Base-by-base conservation (phyloP, 2,888 invertebrate species). In the Perizoma affinitatum region DNA sequence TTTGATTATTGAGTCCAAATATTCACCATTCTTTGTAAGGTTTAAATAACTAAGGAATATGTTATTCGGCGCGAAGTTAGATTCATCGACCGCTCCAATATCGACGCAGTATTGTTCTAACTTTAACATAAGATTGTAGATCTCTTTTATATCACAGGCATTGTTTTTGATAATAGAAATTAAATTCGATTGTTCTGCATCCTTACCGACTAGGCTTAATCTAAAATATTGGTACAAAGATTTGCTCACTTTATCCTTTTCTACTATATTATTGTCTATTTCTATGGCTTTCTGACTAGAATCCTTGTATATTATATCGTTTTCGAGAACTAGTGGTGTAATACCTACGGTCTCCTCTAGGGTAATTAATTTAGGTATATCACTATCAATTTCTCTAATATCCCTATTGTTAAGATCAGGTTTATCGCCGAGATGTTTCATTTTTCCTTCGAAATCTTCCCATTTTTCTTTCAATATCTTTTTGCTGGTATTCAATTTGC, bases 401-500 rank as follows among this genome's bases (percentile, higher is more conserved):
- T 69, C 69, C 59, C 54, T 70, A 52, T 54, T 64, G 10, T 61
- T 54, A 22, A 54, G 58, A 10, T 68, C 58, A 10, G 78, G 81
- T 59, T 86, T 90, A 48, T 90, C 89, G 40, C 86, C 82, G 1
- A 89, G 73, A 69, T 88, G 81, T 76, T 91, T 92, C 82, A 92
- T 87, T 83, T 87, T 90, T 1, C 80, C 93, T 79, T 93, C 93
- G 48, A 93, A 86, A 55, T 84, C 88, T 33, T 88, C 92, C 93
- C 93, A 93, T 77, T 93, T 94, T 67, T 94, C 92, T 78, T 88
- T 93, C 36, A 94, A 77, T 38, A 87, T 88, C 72, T 91, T 93
- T 65, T 93, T 94, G 66, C 93, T 90, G 6, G 87, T 87, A 67
- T 77, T 92, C 5, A 94, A 75, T 79, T 92, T 94, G 58, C 88